Base-by-base conservation (phyloP, 2,888 invertebrate genomes). In the Imbricaverruca yamaguchii region DNA sequence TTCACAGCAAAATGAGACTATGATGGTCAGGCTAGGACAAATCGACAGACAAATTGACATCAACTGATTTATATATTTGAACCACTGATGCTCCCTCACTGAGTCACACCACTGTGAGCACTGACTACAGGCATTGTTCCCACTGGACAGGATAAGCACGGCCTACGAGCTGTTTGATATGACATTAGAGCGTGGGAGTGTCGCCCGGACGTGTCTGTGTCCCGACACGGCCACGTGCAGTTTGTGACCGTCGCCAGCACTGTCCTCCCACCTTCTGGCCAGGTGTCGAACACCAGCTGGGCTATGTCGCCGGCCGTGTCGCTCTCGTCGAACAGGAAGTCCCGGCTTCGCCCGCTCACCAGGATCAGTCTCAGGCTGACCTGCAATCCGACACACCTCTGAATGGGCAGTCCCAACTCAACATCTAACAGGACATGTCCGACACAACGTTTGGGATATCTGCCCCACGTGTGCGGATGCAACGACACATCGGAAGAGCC, bases 251-350 rank as follows among this genome's bases (percentile, higher is more conserved):
- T 4, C 39, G 65, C 65, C n/a, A 8, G n/a, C n/a, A n/a, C 65
- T n/a, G n/a, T 63, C 39, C 83, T 39, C 87, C 89, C 90, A 98
- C 98, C 98, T 92, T 95, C 93, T 84, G 98, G 98, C 99, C 99
- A 99, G 89, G 97, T 96, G 89, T 97, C 97, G 90, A 97, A 98
- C 87, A 99, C 98, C 91, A 95, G 94, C 90, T 98, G 95, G 86
- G 98, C 97, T 89, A 99, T 98, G 89, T 98, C 98, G 86, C 97
- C 96, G 86, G 98, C 99, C 84, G 98, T 97, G 89, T 97, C 97
- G 87, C 93, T 94, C 83, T 97, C 96, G 88, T 93, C 93, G 91
- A 98, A 99, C 87, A 96, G 92, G 91, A 97, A 99, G 91, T 99
- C 98, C 92, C 97, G 96, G 89, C 98, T 98, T 90, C 97, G 97